Evolutionary conservation across 2,888 invertebrate species (phyloP).

Genomic region (Drosophila niveifrons): DNA sequence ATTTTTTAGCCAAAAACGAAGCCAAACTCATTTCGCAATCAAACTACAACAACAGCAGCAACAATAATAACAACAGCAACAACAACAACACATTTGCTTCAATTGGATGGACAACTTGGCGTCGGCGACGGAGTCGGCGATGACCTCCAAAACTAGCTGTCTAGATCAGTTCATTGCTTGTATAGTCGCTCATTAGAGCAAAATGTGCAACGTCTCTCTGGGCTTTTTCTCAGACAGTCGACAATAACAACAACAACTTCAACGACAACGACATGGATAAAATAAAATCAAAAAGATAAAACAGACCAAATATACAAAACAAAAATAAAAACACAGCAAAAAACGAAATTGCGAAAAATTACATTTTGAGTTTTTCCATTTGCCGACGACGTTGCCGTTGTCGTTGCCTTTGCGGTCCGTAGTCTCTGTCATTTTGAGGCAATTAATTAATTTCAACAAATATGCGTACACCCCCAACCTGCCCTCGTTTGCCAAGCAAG

Average conservation of each 20-base stretch:
- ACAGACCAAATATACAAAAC: slow-evolving; percentile 3
- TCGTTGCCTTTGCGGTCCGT: slow-evolving; percentile 13
- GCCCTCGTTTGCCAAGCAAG: slow-evolving; percentile 1
- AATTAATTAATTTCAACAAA: slow-evolving; percentile 76
- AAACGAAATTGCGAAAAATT: slow-evolving; percentile 66
- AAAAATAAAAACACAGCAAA: background rate
- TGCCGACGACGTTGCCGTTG: slow-evolving; percentile 9
- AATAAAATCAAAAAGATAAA: slow-evolving; percentile 24
- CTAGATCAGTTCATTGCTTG: slow-evolving; percentile 53
- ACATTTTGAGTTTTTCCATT: slow-evolving; percentile 57
- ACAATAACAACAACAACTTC: slow-evolving; percentile 16
- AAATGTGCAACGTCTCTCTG: slow-evolving; percentile 73
- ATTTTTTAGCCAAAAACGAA: slow-evolving; percentile 68
- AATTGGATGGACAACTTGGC: slow-evolving; percentile 76
- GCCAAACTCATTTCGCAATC: slow-evolving; percentile 72
- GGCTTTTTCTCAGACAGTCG: slow-evolving; percentile 63
- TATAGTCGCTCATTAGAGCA: slow-evolving; percentile 75
- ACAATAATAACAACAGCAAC: slow-evolving; percentile 54
- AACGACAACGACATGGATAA: slow-evolving; percentile 10
- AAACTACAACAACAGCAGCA: slow-evolving; percentile 46
- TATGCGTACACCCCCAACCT: slow-evolving; percentile 64
- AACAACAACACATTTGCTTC: slow-evolving; percentile 57
- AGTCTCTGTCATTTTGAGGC: slow-evolving; percentile 68
- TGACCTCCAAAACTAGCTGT: slow-evolving; percentile 74
- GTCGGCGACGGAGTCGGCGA: slow-evolving; percentile 48